Evolutionary conservation across 2,113 vertebrate species (phyloP).

Genomic region (Panthera uncia): DNA sequence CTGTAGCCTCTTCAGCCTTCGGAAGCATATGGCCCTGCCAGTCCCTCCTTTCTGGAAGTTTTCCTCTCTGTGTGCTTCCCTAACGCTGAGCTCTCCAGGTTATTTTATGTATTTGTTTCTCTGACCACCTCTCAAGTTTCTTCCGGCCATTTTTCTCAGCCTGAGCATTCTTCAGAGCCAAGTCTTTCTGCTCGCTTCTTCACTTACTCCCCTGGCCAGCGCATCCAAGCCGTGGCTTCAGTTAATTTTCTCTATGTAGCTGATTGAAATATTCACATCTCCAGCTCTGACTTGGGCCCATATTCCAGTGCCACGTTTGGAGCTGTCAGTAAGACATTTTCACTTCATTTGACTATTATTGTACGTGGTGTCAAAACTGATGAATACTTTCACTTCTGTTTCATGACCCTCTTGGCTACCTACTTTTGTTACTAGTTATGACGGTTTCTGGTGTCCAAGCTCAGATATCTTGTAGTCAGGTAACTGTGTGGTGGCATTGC

Average conservation of each 20-base stretch:
- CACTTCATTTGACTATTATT: neutral
- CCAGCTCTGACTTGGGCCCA: neutral
- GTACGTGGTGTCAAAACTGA: neutral
- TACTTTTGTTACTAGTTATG: neutral
- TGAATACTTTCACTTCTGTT: neutral
- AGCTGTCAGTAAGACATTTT: neutral
- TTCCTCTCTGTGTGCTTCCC: neutral
- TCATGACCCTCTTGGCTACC: neutral
- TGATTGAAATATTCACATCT: neutral
- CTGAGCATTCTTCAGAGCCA: neutral
- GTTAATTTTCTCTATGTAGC: neutral
- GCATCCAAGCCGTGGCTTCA: neutral
- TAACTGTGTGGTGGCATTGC: neutral
- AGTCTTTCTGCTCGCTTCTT: neutral
- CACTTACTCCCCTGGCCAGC: neutral
- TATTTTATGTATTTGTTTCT: neutral
- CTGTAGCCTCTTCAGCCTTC: neutral
- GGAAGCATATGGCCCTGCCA: neutral
- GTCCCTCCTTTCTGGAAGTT: neutral
- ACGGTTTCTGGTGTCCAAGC: neutral
- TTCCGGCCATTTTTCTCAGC: neutral
- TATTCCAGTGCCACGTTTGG: neutral
- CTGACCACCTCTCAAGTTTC: neutral
- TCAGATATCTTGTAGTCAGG: neutral
- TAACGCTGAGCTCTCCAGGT: neutral